Base-by-base conservation (phyloP, 2,888 invertebrate genomes). In the Conomelus anceps region DNA sequence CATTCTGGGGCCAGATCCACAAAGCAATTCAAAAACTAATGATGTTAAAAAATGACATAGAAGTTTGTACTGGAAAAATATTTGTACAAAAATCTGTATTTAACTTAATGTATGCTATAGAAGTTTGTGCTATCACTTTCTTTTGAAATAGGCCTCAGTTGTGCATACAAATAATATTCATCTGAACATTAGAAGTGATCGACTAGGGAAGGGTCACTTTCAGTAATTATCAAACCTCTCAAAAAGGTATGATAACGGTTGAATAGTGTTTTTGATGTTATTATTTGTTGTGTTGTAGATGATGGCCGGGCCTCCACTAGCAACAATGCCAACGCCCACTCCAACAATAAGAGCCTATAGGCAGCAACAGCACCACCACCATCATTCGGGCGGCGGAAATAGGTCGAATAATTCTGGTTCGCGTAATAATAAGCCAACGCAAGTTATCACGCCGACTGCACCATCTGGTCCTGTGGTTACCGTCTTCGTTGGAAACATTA, bases 401-500 rank as follows among this genome's bases (percentile, higher is more conserved):
- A 9, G 34, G 17, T 17, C 34, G 13, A 63, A 63, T 7, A 63
- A n/a, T 3, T 4, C n/a, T 1, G 63, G 63, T 20, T 22, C 24
- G 34, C 85, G 84, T 90, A 89, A 86, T 90, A 89, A 23, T 87
- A 88, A 89, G 29, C 26, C 41, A 87, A 22, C 23, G 87, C 29
- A 23, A 86, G 85, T 41, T 24, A 22, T 17, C 22, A 89, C 41
- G 23, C 23, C 85, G 17, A 88, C 90, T 22, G 89, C 89, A 29
- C 91, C 93, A 3, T 92, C 93, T 90, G 98, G 98, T 0, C 98
- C 99, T 0, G 96, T 98, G 0, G 98, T 99, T 41, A 99, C 99
- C 0, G 99, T 99, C 1, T 99, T 99, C 94, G 98, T 99, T 88
- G 99, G 99, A 87, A 99, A 99, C 93, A 99, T 99, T 90, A 97